phyloP scores from a whole-genome alignment of 2,888 invertebrate species.

The Morpho deidamia region DNA sequence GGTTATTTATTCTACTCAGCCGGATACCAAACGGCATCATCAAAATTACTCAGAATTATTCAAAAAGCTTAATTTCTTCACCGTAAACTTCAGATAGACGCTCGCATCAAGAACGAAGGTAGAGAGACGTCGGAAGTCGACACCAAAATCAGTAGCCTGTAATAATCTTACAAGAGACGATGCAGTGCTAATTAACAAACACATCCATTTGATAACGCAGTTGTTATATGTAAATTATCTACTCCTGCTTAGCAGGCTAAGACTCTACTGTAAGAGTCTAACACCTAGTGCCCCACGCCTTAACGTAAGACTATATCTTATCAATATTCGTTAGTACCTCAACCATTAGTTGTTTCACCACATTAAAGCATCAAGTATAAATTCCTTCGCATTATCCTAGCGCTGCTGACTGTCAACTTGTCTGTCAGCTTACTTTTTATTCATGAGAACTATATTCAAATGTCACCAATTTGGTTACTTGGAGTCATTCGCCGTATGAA shows the following conservation, averaged over 20 bases:
- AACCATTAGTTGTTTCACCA: constrained; percentile 1
- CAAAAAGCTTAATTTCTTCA: constrained; percentile 63
- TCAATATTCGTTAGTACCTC: constrained; percentile 26
- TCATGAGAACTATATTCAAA: constrained; percentile 51
- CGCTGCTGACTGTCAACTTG: constrained; percentile 51
- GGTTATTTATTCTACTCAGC: no score
- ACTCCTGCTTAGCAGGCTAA: constrained; percentile 66
- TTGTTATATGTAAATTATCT: constrained; percentile 46
- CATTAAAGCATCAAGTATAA: constrained; percentile 38
- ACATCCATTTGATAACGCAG: constrained; percentile 80
- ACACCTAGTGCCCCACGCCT: no score
- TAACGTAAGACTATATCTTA: neutral
- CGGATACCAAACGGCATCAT: no score
- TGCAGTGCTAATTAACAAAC: constrained; percentile 85
- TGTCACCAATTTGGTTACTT: constrained; percentile 39
- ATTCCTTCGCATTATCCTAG: constrained; percentile 52
- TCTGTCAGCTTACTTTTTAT: constrained; percentile 50
- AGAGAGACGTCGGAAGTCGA: constrained; percentile 80
- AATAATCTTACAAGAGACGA: constrained; percentile 69
- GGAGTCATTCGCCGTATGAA: constrained; percentile 16
- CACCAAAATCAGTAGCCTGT: constrained; percentile 47
- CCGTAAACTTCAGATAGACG: constrained; percentile 75
- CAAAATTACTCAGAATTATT: no score
- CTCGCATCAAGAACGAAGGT: constrained; percentile 85
- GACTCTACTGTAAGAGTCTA: constrained; percentile 43